These are phyloP conservation scores for Drosophila arawakana DNA, from an alignment of 1,140 invertebrate genomes.

Conservation along the genomic window DNA sequence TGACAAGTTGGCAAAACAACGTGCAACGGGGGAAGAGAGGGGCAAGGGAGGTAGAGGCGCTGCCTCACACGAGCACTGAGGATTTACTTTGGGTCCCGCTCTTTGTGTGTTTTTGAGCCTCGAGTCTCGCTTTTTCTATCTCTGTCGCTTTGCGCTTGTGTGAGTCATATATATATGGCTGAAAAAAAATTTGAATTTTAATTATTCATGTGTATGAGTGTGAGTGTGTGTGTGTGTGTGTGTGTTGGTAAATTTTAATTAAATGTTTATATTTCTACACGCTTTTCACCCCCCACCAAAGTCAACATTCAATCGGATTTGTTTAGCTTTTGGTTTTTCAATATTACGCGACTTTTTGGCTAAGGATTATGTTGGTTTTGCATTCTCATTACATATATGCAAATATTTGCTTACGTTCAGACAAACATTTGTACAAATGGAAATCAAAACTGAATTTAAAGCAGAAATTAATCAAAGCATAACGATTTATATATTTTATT, in stretches of 20 bases:
- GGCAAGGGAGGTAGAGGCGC: neutral
- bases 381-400: constrained; percentile 66
- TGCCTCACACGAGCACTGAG: neutral
- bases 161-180: constrained; percentile 69
- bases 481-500: neutral
- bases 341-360: constrained; percentile 55
- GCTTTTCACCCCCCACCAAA: neutral
- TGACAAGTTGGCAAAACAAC: constrained; percentile 35
- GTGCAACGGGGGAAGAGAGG: neutral
- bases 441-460: neutral
- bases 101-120: neutral
- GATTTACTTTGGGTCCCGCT: neutral
- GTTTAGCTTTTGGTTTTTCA: constrained; percentile 59
- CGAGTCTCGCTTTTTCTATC: neutral
- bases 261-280: constrained; percentile 73
- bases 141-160: constrained; percentile 7
- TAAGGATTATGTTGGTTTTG: constrained; percentile 57
- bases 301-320: constrained; percentile 3
- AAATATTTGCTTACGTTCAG: constrained; percentile 62
- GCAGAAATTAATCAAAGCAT: too few relatives aligned
- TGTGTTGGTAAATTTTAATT: constrained; percentile 78
- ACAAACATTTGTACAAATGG: constrained; percentile 12
- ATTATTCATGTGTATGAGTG: constrained; percentile 65
- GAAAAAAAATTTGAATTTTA: constrained; percentile 81
- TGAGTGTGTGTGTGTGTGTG: too few relatives aligned